Conservation (phyloP, 2,113 vertebrate species). For the Lepidothrix coronata region DNA sequence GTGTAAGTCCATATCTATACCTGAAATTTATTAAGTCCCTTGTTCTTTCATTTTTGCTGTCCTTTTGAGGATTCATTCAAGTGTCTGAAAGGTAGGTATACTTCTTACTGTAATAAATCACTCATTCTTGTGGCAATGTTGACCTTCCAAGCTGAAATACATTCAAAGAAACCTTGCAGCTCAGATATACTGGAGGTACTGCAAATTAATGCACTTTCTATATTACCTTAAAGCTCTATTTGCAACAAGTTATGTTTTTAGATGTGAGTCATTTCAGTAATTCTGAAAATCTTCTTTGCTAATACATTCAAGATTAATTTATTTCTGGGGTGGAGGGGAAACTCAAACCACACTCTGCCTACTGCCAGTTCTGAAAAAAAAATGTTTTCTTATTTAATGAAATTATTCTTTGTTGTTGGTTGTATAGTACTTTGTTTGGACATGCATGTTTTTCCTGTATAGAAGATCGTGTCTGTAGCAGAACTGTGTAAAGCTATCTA, state of each 20-base stretch:
- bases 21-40: slow-evolving; percentile 53
- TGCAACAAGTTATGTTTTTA: background rate
- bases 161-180: background rate
- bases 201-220: background rate
- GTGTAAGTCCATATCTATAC: background rate
- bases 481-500: background rate
- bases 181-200: background rate
- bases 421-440: background rate
- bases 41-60: slow-evolving; percentile 75
- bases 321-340: background rate
- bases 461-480: background rate
- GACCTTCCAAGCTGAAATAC: background rate
- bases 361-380: background rate
- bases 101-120: background rate
- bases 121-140: background rate
- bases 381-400: background rate
- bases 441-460: background rate
- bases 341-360: background rate
- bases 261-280: background rate
- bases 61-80: slow-evolving; percentile 71
- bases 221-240: background rate
- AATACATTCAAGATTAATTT: background rate
- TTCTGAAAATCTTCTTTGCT: background rate
- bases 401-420: background rate
- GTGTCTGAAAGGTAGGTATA: slow-evolving; percentile 74